Evolutionary conservation across 2,797 vertebrate species (phyloP), one percentile per base, ranked within the genome.

Genomic region (Esox masquinongy): DNA sequence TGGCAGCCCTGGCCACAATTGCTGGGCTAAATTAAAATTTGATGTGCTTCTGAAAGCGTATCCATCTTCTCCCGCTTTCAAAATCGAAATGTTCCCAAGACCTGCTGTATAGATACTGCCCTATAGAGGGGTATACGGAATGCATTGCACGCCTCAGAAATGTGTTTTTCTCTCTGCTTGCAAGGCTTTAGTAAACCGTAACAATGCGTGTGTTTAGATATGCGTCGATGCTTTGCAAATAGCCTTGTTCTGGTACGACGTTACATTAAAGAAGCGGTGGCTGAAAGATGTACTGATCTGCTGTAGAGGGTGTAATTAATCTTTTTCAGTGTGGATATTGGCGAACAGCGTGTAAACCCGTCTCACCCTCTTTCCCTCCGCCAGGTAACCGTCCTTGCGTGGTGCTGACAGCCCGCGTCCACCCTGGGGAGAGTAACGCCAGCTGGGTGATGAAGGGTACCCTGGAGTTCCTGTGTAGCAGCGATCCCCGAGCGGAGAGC

Each of bases 401-500:
- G 29, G 93, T 98, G 59, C 91, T 99, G 39, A 94, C 94, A 0
- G 94, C 94, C 1, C 93, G 97, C 0, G 96, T 98, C 51, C 97
- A 98, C 77, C 97, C 97, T 0, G 96, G 97, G 0, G 97, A 99
- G 82, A 96, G 96, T 82, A 98, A 99, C 50, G 91, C 96, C 83
- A 98, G 96, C 34, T 99, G 97, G 97, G 95, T 97, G 74, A 97
- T 98, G 96, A 98, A 97, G 87, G 97, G 97, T 0, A 95, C 95
- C 0, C 81, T 98, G 89, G 96, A 97, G 84, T 98, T 97, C 83
- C 93, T 99, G 5, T 92, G 94, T 86, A 95, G 97, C 83, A 81
- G 3, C 0, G 94, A 97, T 66, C 94, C 94, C 0, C 92, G 94
- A 59, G 96, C 97, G 3, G 89, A 93, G 81, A 95, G 95, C 74